Evolutionary conservation across 2,797 vertebrate genomes (phyloP), one percentile per base, ranked within the genome.

Genomic region (Nyctalus aviator): DNA sequence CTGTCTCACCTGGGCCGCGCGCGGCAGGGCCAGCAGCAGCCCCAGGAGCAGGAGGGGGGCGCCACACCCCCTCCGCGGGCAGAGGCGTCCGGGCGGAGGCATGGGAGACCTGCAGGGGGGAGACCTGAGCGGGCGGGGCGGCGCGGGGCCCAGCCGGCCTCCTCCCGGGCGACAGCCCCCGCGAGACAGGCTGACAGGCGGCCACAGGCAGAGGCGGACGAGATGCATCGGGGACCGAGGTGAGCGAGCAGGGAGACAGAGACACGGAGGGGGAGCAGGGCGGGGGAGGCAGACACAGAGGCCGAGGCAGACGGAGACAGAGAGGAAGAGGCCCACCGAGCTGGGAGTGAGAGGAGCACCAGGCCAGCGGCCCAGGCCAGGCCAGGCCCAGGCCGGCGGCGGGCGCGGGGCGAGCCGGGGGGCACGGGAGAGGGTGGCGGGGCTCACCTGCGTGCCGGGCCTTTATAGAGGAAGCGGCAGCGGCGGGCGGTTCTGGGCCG

Each of bases 401-500:
- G 21, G 73, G 59, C 55, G 44, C 93, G 1, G 46, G 78, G 32
- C 72, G 55, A 37, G 55, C 79, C 30, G n/a, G 32, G 2, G 0
- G 71, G 83, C 59, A 57, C 9, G 50, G 92, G 68, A 69, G 89
- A 78, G 13, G 68, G 25, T 7, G 6, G 89, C 84, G 94, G 93
- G 83, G 84, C 96, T 97, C 93, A 97, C 96, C 97, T 97, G 96
- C 92, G 76, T 94, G 48, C 82, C 84, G 93, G 94, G 97, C 96
- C 96, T 97, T 97, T 97, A 97, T 97, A 97, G 95, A 97, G 97
- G 97, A 97, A 97, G 97, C 96, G 46, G 96, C 96, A 79, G 94
- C 79, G 3, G 96, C 96, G 87, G 96, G 96, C 96, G 97, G 97
- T 96, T 96, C 97, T 97, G 94, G 94, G 96, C 93, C 92, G 25